Base-by-base conservation (phyloP, 2,113 vertebrate genomes). In the Heterotis niloticus region DNA sequence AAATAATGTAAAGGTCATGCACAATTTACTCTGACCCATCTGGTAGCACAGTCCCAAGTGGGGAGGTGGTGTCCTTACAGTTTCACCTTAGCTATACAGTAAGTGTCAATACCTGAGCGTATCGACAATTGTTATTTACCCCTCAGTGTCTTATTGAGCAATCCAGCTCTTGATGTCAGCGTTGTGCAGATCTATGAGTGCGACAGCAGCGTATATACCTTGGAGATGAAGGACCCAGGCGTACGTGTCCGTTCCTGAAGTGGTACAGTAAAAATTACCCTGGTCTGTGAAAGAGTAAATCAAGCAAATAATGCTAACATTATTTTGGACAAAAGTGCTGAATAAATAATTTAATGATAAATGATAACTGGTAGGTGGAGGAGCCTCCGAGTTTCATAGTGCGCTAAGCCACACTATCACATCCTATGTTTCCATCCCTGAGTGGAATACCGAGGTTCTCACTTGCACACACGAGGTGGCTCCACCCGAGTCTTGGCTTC, bases 401-500 rank as follows among this genome's bases (percentile, higher is more conserved):
- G 54, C n/a, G 77, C 77, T 81, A 78, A 82, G 77, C 76, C 79
- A 73, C 60, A 26, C 13, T 59, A 24, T 34, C 11, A 69, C 59
- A 79, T 75, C 24, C 24, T 24, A 67, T 24, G 28, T 51, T 70
- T 77, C 52, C 24, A n/a, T 59, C 34, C 77, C 74, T 81, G 64
- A 77, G 74, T 67, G 75, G 72, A 26, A 24, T 81, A 78, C 80
- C 71, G 75, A 75, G 76, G 75, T 52, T 77, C 60, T 62, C 77
- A 81, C 81, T 85, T 82, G 79, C 82, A 84, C 82, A 84, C 82
- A 70, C 75, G 69, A 80, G 34, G 57, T 28, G 75, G n/a, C 60
- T 76, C 79, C 82, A 80, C 82, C 78, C 75, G 69, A 68, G 64
- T 44, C 34, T 44, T 44, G 34, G 34, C 34, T 44, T 44, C 34